A percentile compares a stretch with the other conserved stretches of the same genome.
phyloP scores from a whole-genome alignment of 2,797 vertebrate genomes.

The Columba guinea region DNA sequence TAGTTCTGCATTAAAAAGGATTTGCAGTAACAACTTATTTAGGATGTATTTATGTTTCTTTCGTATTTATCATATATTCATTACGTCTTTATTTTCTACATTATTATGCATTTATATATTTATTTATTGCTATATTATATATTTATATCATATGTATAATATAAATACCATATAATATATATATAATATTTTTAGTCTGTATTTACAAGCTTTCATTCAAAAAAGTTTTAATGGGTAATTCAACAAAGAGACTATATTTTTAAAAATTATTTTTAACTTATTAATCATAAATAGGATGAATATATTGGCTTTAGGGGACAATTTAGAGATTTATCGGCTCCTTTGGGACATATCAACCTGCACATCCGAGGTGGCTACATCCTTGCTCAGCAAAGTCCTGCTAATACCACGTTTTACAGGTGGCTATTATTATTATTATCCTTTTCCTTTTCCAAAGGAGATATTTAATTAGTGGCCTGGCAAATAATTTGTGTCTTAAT shows the following conservation, averaged over 20 bases:
- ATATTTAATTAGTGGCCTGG: not conserved
- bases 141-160: too few relatives aligned
- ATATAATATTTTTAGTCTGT: too few relatives aligned
- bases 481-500: not conserved
- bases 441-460: not conserved
- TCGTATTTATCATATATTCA: not conserved
- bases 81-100: too few relatives aligned
- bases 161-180: too few relatives aligned
- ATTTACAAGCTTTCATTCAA: too few relatives aligned
- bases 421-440: too few relatives aligned
- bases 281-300: constrained; percentile 64
- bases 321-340: constrained; percentile 67
- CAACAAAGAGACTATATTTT: too few relatives aligned
- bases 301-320: not conserved
- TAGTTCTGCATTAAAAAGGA: too few relatives aligned
- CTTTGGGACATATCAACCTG: constrained; percentile 85
- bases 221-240: not conserved
- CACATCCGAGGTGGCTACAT: constrained; percentile 89
- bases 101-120: too few relatives aligned
- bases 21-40: not conserved
- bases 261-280: too few relatives aligned
- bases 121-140: too few relatives aligned
- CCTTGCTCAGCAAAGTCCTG: constrained; percentile 87
- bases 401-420: constrained; percentile 80
- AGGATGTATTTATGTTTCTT: too few relatives aligned